These are phyloP conservation scores for Lagorchestes hirsutus DNA, from an alignment of 2,797 vertebrate genomes.

Conservation along the genomic window DNA sequence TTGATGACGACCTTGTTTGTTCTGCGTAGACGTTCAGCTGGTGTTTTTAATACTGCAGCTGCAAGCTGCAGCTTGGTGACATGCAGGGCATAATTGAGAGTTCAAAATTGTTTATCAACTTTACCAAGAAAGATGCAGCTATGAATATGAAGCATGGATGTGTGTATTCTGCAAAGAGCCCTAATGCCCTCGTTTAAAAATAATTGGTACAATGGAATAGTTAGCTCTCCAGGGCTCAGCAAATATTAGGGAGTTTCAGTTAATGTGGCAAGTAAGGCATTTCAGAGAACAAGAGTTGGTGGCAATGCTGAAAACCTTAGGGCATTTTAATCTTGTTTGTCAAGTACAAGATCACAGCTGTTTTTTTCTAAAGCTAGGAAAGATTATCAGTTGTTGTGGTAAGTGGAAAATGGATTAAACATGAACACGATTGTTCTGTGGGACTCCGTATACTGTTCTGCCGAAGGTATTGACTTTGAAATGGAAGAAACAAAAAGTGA, in stretches of 20 bases:
- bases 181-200: conserved; percentile 67
- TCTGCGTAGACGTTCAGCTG: conserved; percentile 48
- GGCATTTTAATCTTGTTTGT: conserved; percentile 80
- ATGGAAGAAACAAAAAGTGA: not conserved
- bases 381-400: conserved; percentile 72
- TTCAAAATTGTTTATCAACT: conserved; percentile 67
- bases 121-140: conserved; percentile 48
- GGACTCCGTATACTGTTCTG: not conserved
- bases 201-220: conserved; percentile 69
- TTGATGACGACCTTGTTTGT: conserved; percentile 66
- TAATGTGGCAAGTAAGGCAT: conserved; percentile 66
- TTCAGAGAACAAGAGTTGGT: conserved; percentile 57
- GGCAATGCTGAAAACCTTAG: conserved; percentile 66
- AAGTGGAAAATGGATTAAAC: conserved; percentile 71
- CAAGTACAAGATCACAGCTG: conserved; percentile 79
- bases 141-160: conserved; percentile 34
- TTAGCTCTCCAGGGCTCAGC: conserved; percentile 23
- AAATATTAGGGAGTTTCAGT: conserved; percentile 59
- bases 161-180: not conserved
- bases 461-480: not conserved
- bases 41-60: conserved; percentile 36
- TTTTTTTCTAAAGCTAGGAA: conserved; percentile 73
- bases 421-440: not conserved
- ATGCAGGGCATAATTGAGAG: conserved; percentile 24
- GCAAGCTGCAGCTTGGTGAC: conserved; percentile 33